Base-by-base conservation (phyloP, 2,797 vertebrate genomes). In the Epinephelus awoara region DNA sequence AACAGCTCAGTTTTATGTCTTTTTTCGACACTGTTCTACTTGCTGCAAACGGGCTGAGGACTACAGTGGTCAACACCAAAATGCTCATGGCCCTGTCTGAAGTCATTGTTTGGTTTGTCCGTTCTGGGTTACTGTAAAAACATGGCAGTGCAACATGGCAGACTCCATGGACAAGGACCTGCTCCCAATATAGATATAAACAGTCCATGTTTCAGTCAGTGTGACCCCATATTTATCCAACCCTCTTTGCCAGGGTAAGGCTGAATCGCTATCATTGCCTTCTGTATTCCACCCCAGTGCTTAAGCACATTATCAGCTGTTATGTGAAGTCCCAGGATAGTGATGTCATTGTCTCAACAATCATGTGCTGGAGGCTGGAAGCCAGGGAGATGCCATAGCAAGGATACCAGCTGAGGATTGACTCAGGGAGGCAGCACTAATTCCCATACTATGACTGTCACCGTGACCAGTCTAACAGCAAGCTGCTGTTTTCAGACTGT, bases 391-490 rank as follows among this genome's bases (percentile, higher is more conserved):
- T 3, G 63, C 46, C 57, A 5, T 4, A 4, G 69, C 44, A 19
- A 14, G 44, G 70, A 55, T 19, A 47, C 4, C 40, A 80, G 76
- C n/a, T 21, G 69, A 76, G 65, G 75, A 73, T 49, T 66, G 75
- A 80, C n/a, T 68, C 62, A 51, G 42, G 52, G 74, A 83, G 27
- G 74, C 77, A 59, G 70, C 40, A 75, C 57, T 55, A 61, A 80
- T 68, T 17, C 65, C 47, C 61, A 52, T 21, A 55, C 67, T 50
- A 15, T 21, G 57, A 68, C 67, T 52, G 9, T 61, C 55, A n/a
- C 8, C 5, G 13, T 57, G 67, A 66, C 54, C 46, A 44, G 57
- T 65, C 25, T 14, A 10, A 66, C 58, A 29, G 47, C 62, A 21
- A 59, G n/a, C 51, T 75, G 67, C 63, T 58, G 50, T 38, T 72